phyloP scores from a whole-genome alignment of 1,140 invertebrate genomes.

The Plectrocnemia conspersa region DNA sequence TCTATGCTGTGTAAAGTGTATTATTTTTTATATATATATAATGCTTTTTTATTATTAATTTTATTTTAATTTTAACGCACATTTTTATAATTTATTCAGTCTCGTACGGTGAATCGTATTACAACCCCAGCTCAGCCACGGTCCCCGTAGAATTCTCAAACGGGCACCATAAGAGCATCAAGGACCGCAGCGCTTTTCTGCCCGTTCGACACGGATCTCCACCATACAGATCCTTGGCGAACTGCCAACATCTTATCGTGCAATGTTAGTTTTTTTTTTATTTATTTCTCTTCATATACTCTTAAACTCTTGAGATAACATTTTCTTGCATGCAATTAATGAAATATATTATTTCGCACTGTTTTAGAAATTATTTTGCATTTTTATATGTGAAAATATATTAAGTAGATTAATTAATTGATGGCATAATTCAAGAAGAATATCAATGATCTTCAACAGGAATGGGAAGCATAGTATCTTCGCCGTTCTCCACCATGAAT shows the following conservation, averaged over 20 bases:
- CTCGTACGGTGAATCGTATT: conserved; percentile 28
- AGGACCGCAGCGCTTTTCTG: conserved; percentile 50
- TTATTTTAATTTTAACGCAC: conserved; percentile 5
- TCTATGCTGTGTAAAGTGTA: background rate
- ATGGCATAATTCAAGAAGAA: too few relatives aligned
- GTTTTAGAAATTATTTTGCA: too few relatives aligned
- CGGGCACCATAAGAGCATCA: conserved; percentile 40
- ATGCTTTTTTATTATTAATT: conserved; percentile 22
- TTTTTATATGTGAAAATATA: too few relatives aligned
- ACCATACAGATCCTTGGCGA: conserved; percentile 52
- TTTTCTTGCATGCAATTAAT: too few relatives aligned
- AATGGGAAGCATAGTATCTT: conserved; percentile 74
- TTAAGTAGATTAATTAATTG: too few relatives aligned
- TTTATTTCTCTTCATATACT: too few relatives aligned
- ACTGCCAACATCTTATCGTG: conserved; percentile 60
- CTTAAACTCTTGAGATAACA: too few relatives aligned
- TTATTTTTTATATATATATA: conserved; percentile 1
- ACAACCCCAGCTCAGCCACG: conserved; percentile 11
- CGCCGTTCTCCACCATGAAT: conserved; percentile 80
- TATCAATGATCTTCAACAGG: conserved; percentile 45
- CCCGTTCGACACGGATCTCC: conserved; percentile 53
- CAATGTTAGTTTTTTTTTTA: conserved; percentile 55
- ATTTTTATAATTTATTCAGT: conserved; percentile 20
- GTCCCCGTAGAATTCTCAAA: conserved; percentile 33
- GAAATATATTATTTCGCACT: too few relatives aligned